Conservation (phyloP, 2,113 vertebrate genomes). For the Ariopsis seemanni region DNA sequence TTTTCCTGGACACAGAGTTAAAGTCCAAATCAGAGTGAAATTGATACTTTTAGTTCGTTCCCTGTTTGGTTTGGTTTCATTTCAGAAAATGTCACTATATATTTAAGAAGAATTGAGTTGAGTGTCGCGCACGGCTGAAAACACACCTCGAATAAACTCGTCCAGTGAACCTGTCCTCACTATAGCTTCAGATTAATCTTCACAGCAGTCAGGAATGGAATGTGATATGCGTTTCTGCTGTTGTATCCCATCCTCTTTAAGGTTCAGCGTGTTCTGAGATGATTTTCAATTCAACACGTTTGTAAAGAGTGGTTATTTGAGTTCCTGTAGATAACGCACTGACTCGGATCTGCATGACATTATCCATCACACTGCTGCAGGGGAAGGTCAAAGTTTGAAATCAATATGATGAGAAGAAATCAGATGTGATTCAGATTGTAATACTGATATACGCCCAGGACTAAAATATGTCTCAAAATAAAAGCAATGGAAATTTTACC, state of each 20-base stretch:
- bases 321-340: background rate
- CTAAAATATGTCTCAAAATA: background rate
- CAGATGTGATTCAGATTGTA: too few relatives aligned
- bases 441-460: background rate
- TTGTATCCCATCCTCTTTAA: background rate
- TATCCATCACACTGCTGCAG: background rate
- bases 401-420: background rate
- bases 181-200: background rate
- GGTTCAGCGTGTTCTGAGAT: background rate
- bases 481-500: background rate
- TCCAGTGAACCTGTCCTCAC: too few relatives aligned
- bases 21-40: background rate
- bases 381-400: rapidly evolving
- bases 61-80: background rate
- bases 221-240: too few relatives aligned
- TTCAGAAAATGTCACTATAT: background rate
- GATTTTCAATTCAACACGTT: background rate
- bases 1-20: background rate
- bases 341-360: background rate
- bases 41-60: background rate
- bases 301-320: background rate
- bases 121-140: too few relatives aligned
- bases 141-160: too few relatives aligned
- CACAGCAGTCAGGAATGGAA: too few relatives aligned
- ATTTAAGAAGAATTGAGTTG: too few relatives aligned